Evolutionary conservation across 2,113 vertebrate species (phyloP).

Genomic region (Gallinago undulata): DNA sequence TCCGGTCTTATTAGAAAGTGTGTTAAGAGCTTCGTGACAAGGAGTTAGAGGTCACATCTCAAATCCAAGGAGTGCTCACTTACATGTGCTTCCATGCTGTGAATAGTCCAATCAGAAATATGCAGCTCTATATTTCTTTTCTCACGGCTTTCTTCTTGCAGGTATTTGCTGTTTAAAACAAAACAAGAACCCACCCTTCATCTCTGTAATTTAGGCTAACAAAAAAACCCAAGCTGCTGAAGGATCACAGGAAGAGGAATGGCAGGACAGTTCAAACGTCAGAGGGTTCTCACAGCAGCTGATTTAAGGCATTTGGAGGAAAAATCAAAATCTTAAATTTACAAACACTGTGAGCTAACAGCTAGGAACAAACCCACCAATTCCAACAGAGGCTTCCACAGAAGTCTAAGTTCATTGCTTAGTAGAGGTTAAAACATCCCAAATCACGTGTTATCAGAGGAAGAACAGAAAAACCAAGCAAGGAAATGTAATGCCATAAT

Average conservation of each 20-base stretch:
- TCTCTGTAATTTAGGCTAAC: neutral
- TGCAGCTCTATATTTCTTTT: constrained; percentile 86
- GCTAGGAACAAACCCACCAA: neutral
- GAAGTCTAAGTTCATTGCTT: neutral
- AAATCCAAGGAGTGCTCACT: neutral
- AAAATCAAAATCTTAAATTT: neutral
- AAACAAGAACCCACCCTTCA: neutral
- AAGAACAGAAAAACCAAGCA: neutral
- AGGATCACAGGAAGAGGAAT: neutral
- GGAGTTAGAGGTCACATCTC: neutral
- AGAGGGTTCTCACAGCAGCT: neutral
- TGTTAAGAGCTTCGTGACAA: rapidly evolving
- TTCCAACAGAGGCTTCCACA: neutral
- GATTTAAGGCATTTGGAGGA: neutral
- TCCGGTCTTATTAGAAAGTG: neutral
- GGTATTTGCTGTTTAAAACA: constrained; percentile 79
- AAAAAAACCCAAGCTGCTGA: neutral
- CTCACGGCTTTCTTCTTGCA: constrained; percentile 86
- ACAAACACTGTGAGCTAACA: neutral
- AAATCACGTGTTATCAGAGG: neutral
- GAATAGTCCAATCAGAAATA: constrained; percentile 82
- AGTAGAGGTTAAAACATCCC: neutral
- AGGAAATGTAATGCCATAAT: neutral
- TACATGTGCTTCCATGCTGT: constrained; percentile 81
- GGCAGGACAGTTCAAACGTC: neutral